Evolutionary conservation across 1,140 invertebrate genomes (phyloP).

Genomic region (Lordiphosa stackelbergi): DNA sequence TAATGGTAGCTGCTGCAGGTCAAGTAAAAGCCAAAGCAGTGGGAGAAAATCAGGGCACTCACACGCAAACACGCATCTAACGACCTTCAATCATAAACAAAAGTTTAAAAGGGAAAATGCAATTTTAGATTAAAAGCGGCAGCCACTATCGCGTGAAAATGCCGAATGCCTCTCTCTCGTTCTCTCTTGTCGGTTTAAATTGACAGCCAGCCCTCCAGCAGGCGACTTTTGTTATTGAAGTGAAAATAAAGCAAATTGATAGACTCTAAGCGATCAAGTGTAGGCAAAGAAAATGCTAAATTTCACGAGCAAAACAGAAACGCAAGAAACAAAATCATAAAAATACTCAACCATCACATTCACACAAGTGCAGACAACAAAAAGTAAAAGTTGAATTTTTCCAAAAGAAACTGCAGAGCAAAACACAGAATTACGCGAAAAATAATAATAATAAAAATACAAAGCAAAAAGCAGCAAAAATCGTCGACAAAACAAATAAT

Average conservation of each 20-base stretch:
- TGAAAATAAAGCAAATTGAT: constrained; percentile 55
- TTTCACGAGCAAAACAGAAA: constrained; percentile 60
- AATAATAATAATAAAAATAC: constrained; percentile 73
- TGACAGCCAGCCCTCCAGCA: neutral
- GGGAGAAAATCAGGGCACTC: constrained; percentile 9
- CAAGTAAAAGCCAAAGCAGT: constrained; percentile 14
- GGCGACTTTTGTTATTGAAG: constrained; percentile 58
- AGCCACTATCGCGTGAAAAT: constrained; percentile 37
- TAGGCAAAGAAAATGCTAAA: constrained; percentile 52
- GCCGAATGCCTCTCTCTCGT: constrained; percentile 18
- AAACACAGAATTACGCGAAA: constrained; percentile 74
- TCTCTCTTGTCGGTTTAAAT: neutral
- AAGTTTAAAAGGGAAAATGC: constrained; percentile 34
- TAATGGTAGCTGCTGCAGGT: neutral
- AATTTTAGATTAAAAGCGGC: constrained; percentile 49
- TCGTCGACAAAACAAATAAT: constrained; percentile 60
- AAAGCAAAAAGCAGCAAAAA: constrained; percentile 44
- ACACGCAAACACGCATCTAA: constrained; percentile 10
- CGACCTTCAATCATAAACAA: constrained; percentile 68
- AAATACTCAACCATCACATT: constrained; percentile 53
- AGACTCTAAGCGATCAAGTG: constrained; percentile 33
- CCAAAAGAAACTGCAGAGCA: constrained; percentile 70
- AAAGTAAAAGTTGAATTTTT: constrained; percentile 70
- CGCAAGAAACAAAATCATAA: constrained; percentile 68
- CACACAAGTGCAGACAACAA: constrained; percentile 45